A percentile compares a stretch with the other conserved stretches of the same genome.
phyloP scores from a whole-genome alignment of 1,140 invertebrate genomes.

The Diabrotica undecimpunctata region DNA sequence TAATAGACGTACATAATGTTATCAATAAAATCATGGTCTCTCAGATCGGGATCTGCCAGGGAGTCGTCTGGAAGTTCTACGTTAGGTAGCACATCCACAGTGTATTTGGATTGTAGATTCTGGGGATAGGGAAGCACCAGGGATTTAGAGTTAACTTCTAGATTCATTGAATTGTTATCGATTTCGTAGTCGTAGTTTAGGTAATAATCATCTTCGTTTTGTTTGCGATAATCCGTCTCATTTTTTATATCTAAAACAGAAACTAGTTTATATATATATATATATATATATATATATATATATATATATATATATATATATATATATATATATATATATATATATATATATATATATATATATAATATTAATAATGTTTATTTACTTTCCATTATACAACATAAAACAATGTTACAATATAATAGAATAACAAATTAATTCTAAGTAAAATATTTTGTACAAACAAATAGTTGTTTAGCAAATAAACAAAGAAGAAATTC shows the following conservation, averaged over 20 bases:
- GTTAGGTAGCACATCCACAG: conserved; percentile 41
- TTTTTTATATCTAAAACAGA: conserved; percentile 14
- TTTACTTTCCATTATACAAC: too few species aligned
- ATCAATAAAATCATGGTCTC: conserved; percentile 55
- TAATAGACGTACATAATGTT: conserved; percentile 59
- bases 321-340: too few species aligned
- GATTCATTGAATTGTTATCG: conserved; percentile 28
- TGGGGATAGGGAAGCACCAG: conserved; percentile 45
- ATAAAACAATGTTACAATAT: too few species aligned
- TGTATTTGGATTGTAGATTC: conserved; percentile 37
- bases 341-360: too few species aligned
- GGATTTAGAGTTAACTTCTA: conserved; percentile 36
- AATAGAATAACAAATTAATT: too few species aligned
- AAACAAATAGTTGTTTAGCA: too few species aligned
- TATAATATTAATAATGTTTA: too few species aligned
- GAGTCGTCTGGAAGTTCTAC: conserved; percentile 44
- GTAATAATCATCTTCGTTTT: conserved; percentile 41
- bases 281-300: too few species aligned
- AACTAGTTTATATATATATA: background rate
- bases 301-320: too few species aligned
- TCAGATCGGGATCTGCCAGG: conserved; percentile 46
- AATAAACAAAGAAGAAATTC: too few species aligned
- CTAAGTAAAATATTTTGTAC: too few species aligned
- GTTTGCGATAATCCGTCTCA: conserved; percentile 10
- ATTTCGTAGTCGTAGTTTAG: conserved; percentile 43